Percentiles rank a stretch among this genome's conserved stretches.
These are phyloP conservation scores for Fukomys damarensis DNA, from an alignment of 2,113 vertebrate genomes.

Conservation along the genomic window DNA sequence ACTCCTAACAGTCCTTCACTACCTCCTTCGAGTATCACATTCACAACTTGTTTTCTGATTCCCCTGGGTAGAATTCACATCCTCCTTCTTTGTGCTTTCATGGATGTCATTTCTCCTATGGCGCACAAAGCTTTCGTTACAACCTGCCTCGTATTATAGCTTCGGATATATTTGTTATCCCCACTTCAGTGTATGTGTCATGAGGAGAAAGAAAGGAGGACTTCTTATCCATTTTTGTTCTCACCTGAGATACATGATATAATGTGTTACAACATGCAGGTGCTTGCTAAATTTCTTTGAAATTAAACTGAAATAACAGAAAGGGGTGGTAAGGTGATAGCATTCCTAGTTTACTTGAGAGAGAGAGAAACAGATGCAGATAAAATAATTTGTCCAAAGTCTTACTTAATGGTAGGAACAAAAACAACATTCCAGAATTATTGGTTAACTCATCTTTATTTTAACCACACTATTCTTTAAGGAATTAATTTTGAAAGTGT, in stretches of 20 bases:
- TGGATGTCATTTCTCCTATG: not conserved
- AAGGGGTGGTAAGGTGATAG: not conserved
- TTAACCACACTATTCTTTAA: not conserved
- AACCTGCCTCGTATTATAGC: not conserved
- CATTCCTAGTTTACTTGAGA: not conserved
- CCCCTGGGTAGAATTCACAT: not conserved
- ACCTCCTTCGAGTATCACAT: not conserved
- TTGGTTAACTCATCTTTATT: not conserved
- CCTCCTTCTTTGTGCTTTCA: not conserved
- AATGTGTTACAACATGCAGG: not conserved
- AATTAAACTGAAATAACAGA: slow-evolving; percentile 32
- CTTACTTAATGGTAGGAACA: not conserved
- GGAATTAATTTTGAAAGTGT: not conserved
- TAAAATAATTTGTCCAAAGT: slow-evolving; percentile 14
- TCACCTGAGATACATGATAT: not conserved
- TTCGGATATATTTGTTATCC: not conserved
- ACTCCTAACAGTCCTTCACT: not conserved
- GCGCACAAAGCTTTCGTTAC: not conserved
- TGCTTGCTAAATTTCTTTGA: not conserved
- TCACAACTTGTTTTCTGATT: not conserved
- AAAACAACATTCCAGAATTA: not conserved
- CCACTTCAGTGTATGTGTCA: not conserved
- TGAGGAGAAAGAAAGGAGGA: not conserved
- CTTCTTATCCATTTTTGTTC: not conserved
- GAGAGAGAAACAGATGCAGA: not conserved